Evolutionary conservation across 2,113 vertebrate species (phyloP).

Genomic region (Periophthalmus modestus): DNA sequence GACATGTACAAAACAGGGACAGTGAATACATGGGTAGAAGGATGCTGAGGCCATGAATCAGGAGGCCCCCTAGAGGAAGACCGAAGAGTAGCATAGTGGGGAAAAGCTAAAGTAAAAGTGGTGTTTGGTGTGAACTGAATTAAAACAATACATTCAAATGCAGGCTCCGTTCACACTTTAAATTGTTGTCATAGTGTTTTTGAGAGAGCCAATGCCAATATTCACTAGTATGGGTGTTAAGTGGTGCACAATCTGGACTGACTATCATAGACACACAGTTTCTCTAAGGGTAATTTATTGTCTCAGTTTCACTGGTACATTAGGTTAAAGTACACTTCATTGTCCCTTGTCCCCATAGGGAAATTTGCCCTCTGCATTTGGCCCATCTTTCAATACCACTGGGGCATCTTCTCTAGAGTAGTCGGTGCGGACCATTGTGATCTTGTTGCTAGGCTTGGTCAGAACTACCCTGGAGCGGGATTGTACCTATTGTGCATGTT

Average conservation of each 20-base stretch:
- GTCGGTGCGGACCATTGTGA: no score
- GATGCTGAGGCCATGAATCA: not conserved
- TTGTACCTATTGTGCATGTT: no score
- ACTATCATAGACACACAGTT: not conserved
- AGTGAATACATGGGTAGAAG: not conserved
- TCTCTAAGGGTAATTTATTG: not conserved
- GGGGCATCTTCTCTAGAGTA: no score
- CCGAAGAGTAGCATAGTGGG: not conserved
- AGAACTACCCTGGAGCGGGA: no score
- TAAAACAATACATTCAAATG: conserved; percentile 1
- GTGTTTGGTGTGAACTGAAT: conserved; percentile 1
- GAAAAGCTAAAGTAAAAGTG: no score
- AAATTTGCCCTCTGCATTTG: no score
- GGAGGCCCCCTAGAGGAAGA: not conserved
- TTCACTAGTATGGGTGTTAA: not conserved
- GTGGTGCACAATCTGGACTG: not conserved
- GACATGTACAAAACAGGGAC: not conserved
- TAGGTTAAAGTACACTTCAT: no score
- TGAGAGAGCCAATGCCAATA: not conserved
- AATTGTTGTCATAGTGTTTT: not conserved
- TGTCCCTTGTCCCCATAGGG: no score
- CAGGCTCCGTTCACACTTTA: conserved; percentile 2
- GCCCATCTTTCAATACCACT: no score
- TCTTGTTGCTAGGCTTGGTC: no score
- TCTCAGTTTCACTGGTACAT: not conserved